Conservation (phyloP, 2,888 invertebrate species). For the Uloborus plumipes region DNA sequence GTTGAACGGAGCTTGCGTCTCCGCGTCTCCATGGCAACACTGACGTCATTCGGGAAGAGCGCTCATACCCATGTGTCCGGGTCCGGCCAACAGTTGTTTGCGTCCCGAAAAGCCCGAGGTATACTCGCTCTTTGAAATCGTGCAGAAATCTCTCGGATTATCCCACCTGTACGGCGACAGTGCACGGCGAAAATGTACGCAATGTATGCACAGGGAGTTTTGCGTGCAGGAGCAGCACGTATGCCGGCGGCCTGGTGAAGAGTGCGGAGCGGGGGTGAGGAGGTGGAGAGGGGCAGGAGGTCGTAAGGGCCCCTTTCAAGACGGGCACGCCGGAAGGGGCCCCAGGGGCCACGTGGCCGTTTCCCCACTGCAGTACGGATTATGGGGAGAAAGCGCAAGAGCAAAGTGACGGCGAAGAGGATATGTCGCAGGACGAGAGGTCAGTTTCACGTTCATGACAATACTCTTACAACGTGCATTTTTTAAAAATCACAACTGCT, state of each 20-base stretch:
- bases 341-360: conserved; percentile 47
- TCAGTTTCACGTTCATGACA: not conserved
- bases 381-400: conserved; percentile 40
- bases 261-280: conserved; percentile 8
- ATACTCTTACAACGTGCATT: too few species aligned
- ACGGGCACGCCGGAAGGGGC: conserved; percentile 52
- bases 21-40: conserved; percentile 41
- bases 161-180: too few species aligned
- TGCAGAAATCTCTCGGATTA: too few species aligned
- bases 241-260: conserved; percentile 22
- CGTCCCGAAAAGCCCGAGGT: not conserved
- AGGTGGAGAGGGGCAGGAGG: conserved; percentile 24
- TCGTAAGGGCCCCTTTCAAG: conserved; percentile 47
- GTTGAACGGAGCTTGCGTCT: conserved; percentile 24
- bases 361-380: conserved; percentile 46
- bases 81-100: conserved; percentile 49
- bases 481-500: too few species aligned
- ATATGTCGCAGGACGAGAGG: conserved; percentile 28
- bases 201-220: too few species aligned
- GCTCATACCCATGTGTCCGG: conserved; percentile 50
- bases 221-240: conserved; percentile 1
- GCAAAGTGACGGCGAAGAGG: conserved; percentile 27
- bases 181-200: too few species aligned
- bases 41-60: conserved; percentile 41
- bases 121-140: too few species aligned